Evolutionary conservation across 2,888 invertebrate genomes (phyloP).

Genomic region (Aphidoletes aphidimyza): DNA sequence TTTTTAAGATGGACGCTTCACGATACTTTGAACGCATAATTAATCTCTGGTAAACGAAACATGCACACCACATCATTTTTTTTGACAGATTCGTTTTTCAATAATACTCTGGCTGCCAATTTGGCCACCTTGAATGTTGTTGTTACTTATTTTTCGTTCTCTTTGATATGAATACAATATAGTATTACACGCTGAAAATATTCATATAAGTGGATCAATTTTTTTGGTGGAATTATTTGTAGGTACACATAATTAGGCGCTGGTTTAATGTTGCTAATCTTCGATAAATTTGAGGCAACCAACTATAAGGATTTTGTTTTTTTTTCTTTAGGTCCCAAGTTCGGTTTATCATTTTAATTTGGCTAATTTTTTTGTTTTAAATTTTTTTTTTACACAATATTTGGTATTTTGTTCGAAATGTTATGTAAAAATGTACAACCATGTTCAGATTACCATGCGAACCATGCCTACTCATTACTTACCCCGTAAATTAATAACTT

Average conservation of each 20-base stretch:
- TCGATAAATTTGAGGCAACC: no score
- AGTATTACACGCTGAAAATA: neutral
- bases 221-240: neutral
- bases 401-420: no score
- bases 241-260: neutral
- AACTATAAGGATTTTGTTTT: no score
- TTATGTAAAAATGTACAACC: no score
- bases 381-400: no score
- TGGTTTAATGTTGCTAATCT: no score
- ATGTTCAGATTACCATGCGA: no score
- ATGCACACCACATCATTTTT: neutral
- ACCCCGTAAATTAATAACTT: neutral
- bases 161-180: neutral
- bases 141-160: neutral
- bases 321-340: no score
- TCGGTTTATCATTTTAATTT: neutral
- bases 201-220: neutral
- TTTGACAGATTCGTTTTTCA: neutral
- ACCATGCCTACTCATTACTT: neutral
- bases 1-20: neutral
- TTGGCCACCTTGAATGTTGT: no score
- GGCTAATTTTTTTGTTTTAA: neutral
- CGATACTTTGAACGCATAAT: neutral
- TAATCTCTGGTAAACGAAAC: constrained; percentile 36
- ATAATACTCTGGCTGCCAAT: no score